Evolutionary conservation across 2,888 invertebrate species (phyloP), one percentile per base, ranked within the genome.

Genomic region (Amphimallon solstitiale): DNA sequence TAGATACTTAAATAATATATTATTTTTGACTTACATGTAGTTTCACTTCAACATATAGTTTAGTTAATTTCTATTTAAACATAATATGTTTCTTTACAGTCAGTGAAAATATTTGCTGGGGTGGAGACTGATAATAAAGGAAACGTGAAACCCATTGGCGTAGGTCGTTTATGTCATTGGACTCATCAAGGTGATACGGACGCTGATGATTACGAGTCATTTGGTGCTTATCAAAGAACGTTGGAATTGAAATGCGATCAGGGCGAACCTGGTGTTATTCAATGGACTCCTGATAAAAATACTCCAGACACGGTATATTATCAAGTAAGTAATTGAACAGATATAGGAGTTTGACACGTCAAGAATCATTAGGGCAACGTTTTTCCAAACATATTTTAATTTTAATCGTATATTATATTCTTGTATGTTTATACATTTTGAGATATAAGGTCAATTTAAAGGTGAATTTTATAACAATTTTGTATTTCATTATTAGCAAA

Each of bases 281-380:
- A 90, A 68, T 97, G 95, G 94, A 93, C 90, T 0, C 96, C 96
- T 0, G 94, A 95, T 80, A 83, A 85, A 64, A 86, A 91, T 73
- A 96, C 96, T 0, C 96, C 97, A 0, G 92, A 96, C 79, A 92
- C 93, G 5, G 94, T 97, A 38, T 97, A 95, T 80, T 97, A 97
- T 81, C 97, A 94, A 88, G 94, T 93, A 80, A 73, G 59, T 51
- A 35, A 63, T 2, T 15, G n/a, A 7, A 43, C 7, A 43, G 1
- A 7, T n/a, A n/a, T n/a, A n/a, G n/a, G n/a, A n/a, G n/a, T n/a
- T n/a, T n/a, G n/a, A n/a, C n/a, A n/a, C n/a, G n/a, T n/a, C n/a
- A n/a, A n/a, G n/a, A n/a, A n/a, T n/a, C n/a, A n/a, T n/a, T n/a
- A n/a, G n/a, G n/a, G n/a, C n/a, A n/a, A n/a, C n/a, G n/a, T n/a